Conservation (phyloP, 64 coral and sea anemone species). For the Pachyseris speciosa region DNA sequence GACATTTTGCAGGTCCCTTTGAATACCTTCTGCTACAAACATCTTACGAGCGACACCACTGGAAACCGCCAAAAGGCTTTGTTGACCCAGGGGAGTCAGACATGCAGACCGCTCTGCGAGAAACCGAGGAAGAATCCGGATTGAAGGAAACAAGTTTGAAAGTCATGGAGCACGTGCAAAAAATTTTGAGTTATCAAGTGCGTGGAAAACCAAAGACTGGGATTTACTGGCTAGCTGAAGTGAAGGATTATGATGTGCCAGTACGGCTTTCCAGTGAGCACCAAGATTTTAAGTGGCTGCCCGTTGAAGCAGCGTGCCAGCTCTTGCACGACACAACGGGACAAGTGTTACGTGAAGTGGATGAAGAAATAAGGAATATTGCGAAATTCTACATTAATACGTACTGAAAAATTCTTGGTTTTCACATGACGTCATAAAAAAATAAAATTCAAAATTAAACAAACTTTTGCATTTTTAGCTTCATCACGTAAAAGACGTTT, state of each 20-base stretch:
- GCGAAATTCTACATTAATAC: neutral
- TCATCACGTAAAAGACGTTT: too few relatives aligned
- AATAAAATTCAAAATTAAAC: too few relatives aligned
- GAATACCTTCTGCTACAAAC: slow-evolving; percentile 94
- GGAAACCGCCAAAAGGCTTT: slow-evolving; percentile 94
- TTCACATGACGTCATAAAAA: too few relatives aligned
- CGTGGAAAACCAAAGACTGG: slow-evolving; percentile 86
- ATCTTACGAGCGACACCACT: slow-evolving; percentile 90
- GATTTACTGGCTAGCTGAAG: slow-evolving; percentile 96
- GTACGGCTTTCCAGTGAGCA: slow-evolving; percentile 87
- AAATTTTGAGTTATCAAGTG: slow-evolving; percentile 76
- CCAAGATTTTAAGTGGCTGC: slow-evolving; percentile 85
- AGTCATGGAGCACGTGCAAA: slow-evolving; percentile 67
- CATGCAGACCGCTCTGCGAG: slow-evolving; percentile 79
- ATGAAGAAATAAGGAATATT: slow-evolving; percentile 47
- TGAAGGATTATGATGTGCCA: slow-evolving; percentile 62
- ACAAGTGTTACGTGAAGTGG: slow-evolving; percentile 57
- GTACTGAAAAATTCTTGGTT: slow-evolving; percentile 21
- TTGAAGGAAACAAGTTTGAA: slow-evolving; percentile 56
- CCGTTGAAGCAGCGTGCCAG: slow-evolving; percentile 61
- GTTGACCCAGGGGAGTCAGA: slow-evolving; percentile 92
- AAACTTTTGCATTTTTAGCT: too few relatives aligned
- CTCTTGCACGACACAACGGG: slow-evolving; percentile 73
- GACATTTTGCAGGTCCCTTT: slow-evolving; percentile 4
- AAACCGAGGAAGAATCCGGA: slow-evolving; percentile 91